phyloP scores from a whole-genome alignment of 2,113 vertebrate species.

The Cavia porcellus region DNA sequence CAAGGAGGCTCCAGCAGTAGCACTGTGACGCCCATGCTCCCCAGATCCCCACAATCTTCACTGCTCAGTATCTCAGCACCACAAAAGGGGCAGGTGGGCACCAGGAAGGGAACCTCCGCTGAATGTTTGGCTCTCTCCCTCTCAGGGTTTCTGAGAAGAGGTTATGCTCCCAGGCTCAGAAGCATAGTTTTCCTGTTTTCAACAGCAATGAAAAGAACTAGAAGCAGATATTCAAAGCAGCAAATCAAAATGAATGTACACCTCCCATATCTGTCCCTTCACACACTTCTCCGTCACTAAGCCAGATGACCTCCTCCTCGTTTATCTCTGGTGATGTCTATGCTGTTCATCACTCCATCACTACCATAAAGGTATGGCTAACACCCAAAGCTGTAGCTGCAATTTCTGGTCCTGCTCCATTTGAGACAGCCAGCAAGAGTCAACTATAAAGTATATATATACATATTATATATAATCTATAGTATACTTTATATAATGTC shows the following conservation, averaged over 20 bases:
- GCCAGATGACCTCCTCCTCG: not conserved
- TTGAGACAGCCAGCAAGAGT: not conserved
- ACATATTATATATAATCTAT: too few relatives aligned
- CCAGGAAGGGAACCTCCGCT: not conserved
- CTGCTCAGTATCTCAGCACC: accelerated
- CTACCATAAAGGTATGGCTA: not conserved
- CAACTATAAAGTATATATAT: too few relatives aligned
- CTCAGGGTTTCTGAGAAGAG: too few relatives aligned
- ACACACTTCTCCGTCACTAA: too few relatives aligned
- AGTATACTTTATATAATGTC: too few relatives aligned
- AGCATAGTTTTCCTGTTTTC: not conserved
- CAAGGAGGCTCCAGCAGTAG: not conserved
- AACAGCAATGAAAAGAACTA: not conserved
- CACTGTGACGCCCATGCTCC: accelerated
- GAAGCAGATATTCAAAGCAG: not conserved
- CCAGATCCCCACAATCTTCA: not conserved
- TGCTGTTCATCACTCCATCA: not conserved
- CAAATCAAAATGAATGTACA: not conserved
- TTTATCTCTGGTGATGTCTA: not conserved
- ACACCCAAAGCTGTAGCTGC: not conserved
- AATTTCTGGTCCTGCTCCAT: not conserved
- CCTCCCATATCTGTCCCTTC: not conserved
- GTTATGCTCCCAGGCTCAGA: not conserved
- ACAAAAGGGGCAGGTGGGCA: not conserved
- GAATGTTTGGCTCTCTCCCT: not conserved